Evolutionary conservation across 2,797 vertebrate genomes (phyloP).

Genomic region (Mus spretus): DNA sequence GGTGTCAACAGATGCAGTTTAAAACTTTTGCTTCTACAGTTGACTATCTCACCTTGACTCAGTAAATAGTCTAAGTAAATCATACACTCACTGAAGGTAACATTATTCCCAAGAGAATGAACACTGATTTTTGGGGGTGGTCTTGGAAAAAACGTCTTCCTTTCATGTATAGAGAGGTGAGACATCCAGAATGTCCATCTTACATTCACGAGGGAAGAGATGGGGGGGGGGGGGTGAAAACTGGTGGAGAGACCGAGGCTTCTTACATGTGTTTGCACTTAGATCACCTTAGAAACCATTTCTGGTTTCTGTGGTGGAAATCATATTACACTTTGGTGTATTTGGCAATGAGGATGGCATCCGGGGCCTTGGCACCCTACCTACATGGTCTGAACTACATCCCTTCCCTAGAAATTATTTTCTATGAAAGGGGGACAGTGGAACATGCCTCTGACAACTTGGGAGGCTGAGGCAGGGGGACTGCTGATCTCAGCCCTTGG

Average conservation of each 20-base stretch:
- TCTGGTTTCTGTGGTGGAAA: neutral
- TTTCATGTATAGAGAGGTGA: constrained; percentile 40
- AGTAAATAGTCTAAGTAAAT: constrained; percentile 38
- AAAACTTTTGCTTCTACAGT: neutral
- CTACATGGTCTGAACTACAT: neutral
- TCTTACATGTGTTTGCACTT: neutral
- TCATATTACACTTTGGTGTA: neutral
- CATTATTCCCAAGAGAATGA: constrained; percentile 17
- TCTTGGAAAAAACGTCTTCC: neutral
- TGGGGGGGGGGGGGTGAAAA: neutral
- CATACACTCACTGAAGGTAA: neutral
- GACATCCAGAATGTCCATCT: neutral
- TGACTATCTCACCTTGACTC: neutral
- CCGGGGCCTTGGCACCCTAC: neutral
- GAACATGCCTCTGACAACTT: neutral
- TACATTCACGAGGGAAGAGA: neutral
- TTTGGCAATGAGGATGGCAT: neutral
- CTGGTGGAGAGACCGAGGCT: constrained; percentile 31
- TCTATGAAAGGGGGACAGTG: neutral
- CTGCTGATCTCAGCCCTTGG: neutral
- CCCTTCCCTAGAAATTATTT: neutral
- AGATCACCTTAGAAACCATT: constrained; percentile 35
- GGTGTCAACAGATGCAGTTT: neutral
- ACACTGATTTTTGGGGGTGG: constrained; percentile 13
- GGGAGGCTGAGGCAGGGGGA: neutral